phyloP scores from a whole-genome alignment of 2,888 invertebrate species.

The Drosophila quinaria region DNA sequence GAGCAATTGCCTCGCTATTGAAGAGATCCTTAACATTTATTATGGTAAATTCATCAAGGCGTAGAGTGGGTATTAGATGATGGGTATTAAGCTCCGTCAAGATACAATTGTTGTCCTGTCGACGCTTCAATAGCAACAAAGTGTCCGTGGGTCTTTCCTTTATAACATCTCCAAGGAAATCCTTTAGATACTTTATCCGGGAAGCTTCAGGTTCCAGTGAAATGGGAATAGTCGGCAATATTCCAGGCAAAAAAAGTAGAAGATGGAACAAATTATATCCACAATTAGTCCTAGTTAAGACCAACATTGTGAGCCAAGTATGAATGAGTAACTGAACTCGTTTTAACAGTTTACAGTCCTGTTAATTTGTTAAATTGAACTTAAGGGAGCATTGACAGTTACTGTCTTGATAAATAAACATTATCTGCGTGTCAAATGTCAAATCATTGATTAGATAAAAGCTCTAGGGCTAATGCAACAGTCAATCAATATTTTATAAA shows the following conservation, averaged over 20 bases:
- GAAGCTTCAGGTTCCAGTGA: neutral
- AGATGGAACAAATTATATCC: neutral
- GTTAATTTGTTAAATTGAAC: neutral
- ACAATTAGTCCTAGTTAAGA: neutral
- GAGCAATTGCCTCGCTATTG: too few relatives aligned
- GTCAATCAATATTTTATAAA: too few relatives aligned
- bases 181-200: neutral
- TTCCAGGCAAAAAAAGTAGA: neutral
- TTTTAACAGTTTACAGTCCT: neutral
- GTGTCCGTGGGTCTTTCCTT: neutral
- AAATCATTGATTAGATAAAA: neutral
- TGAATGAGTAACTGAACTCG: conserved; percentile 12
- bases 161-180: conserved; percentile 7
- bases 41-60: too few relatives aligned
- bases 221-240: neutral
- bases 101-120: neutral
- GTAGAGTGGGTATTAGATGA: too few relatives aligned
- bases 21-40: too few relatives aligned
- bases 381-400: neutral
- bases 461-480: neutral
- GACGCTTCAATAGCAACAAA: neutral
- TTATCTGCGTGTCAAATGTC: conserved; percentile 8
- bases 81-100: neutral
- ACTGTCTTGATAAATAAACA: neutral
- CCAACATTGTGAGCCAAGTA: conserved; percentile 32